Evolutionary conservation across 92 coral and sea anemone species (phyloP).

Genomic region (Anthopleura xanthogrammica): DNA sequence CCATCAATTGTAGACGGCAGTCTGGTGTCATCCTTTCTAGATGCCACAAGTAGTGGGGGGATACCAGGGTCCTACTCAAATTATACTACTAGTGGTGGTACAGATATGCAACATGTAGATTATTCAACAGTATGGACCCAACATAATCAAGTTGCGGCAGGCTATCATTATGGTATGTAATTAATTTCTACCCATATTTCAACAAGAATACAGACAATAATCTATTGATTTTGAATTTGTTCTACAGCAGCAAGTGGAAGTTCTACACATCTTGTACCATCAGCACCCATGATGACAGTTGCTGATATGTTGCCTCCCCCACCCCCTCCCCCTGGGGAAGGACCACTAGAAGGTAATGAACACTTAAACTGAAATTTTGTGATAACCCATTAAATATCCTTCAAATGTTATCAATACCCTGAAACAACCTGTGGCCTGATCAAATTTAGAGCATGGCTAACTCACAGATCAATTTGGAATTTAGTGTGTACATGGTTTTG

Average conservation of each 20-base stretch:
- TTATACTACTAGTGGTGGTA: conserved; percentile 9
- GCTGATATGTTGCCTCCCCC: conserved; percentile 84
- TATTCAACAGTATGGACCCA: conserved; percentile 15
- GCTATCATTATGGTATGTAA: conserved; percentile 26
- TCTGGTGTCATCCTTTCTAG: neutral
- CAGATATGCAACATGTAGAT: conserved; percentile 17
- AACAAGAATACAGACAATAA: neutral
- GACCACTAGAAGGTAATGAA: conserved; percentile 75
- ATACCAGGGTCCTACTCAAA: neutral
- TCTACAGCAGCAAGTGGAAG: neutral
- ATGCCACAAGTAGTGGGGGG: neutral
- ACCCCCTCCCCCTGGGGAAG: conserved; percentile 96
- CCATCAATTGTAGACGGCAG: neutral
- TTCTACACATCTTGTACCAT: conserved; percentile 45
- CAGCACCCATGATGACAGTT: conserved; percentile 53
- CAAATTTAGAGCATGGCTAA: too few relatives aligned
- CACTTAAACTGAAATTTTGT: too few relatives aligned
- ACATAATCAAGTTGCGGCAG: conserved; percentile 8
- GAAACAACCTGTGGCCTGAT: too few relatives aligned
- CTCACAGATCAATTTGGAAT: too few relatives aligned
- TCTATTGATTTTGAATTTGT: neutral
- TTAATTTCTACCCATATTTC: neutral
- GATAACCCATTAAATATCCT: too few relatives aligned
- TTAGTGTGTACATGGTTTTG: too few relatives aligned
- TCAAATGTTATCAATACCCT: too few relatives aligned